phyloP scores from a whole-genome alignment of 2,113 vertebrate genomes.

The Miniopterus natalensis region DNA sequence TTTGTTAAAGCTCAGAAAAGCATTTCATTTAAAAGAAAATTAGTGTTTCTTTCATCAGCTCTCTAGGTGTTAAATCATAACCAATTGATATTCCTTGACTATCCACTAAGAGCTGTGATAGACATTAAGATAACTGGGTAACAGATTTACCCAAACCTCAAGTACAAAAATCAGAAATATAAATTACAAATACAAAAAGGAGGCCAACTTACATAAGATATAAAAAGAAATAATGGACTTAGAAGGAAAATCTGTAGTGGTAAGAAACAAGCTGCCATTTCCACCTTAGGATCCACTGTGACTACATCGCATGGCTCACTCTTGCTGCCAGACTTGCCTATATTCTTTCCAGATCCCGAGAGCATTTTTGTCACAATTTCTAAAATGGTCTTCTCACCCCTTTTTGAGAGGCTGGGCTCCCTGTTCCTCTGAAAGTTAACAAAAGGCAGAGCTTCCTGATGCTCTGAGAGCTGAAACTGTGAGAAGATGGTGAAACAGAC shows the following conservation, averaged over 20 bases:
- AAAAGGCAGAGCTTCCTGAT: background rate
- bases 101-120: background rate
- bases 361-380: background rate
- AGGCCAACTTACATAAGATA: background rate
- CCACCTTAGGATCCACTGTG: background rate
- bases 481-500: background rate
- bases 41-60: conserved; percentile 22
- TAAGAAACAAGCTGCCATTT: background rate
- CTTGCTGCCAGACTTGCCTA: background rate
- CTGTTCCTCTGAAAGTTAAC: background rate
- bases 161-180: background rate
- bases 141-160: background rate
- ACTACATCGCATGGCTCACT: background rate
- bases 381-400: background rate
- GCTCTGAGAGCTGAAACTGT: background rate
- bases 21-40: conserved; percentile 10
- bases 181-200: background rate
- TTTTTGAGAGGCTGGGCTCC: background rate
- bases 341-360: background rate
- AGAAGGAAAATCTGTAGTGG: background rate
- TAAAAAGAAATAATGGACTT: background rate
- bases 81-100: conserved; percentile 17
- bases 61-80: conserved; percentile 46
- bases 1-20: conserved; percentile 55
- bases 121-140: background rate